Conservation (phyloP, 2,113 vertebrate genomes). For the Mesembrinibis cayennensis region DNA sequence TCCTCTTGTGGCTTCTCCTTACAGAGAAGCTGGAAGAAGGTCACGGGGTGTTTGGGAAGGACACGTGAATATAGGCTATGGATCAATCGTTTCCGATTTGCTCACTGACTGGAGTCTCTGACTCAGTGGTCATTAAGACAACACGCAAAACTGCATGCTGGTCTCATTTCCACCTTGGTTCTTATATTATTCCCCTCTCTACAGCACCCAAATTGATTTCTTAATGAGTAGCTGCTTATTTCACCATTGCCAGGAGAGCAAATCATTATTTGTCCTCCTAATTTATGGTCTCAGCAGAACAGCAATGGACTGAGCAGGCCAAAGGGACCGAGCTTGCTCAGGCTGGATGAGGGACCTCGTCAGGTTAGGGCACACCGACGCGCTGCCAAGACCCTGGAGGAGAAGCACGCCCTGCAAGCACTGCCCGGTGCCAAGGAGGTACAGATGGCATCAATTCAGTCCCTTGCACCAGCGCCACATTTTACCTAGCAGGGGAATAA, state of each 20-base stretch:
- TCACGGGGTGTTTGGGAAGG: not conserved
- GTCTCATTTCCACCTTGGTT: not conserved
- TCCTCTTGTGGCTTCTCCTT: not conserved
- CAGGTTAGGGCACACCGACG: not conserved
- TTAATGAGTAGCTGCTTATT: not conserved
- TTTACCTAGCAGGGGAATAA: not conserved
- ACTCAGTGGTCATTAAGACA: not conserved
- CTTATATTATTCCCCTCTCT: not conserved
- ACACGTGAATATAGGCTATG: rapidly evolving
- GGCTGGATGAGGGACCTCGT: rapidly evolving
- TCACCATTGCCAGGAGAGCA: not conserved
- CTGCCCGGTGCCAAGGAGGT: not conserved
- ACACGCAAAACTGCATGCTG: not conserved
- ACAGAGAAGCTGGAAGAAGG: not conserved
- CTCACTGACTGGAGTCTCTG: not conserved
- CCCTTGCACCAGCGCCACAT: not conserved
- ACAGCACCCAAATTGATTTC: not conserved
- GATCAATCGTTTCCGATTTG: not conserved
- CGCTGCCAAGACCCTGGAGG: not conserved
- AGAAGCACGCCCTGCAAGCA: not conserved
- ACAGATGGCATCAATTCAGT: not conserved
- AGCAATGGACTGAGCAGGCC: not conserved
- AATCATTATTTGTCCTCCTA: not conserved
- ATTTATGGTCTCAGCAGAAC: not conserved
- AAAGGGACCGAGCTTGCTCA: not conserved